Percentiles rank a stretch among this genome's conserved stretches.
phyloP scores from a whole-genome alignment of 2,888 invertebrate species.

The Tromatobia lineatoria region DNA sequence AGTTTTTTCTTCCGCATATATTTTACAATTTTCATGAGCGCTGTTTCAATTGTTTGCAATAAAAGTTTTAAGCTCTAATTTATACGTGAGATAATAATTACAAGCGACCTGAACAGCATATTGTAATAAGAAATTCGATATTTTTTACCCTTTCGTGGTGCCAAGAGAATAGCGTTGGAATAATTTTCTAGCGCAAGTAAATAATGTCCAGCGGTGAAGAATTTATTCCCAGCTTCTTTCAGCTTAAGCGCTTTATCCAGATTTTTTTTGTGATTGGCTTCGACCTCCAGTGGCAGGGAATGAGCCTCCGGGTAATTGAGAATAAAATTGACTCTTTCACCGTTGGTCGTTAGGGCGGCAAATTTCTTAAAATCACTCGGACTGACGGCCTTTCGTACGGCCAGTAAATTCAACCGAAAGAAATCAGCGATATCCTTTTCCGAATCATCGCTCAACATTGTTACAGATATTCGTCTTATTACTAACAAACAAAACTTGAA shows the following conservation, averaged over 20 bases:
- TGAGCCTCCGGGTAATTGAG: constrained; percentile 86
- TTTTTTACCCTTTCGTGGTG: constrained; percentile 89
- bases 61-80: not conserved
- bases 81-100: not conserved
- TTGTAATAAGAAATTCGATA: not conserved
- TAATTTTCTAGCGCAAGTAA: constrained; percentile 90
- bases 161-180: constrained; percentile 89
- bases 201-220: constrained; percentile 91
- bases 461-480: not conserved
- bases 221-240: constrained; percentile 91
- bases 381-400: constrained; percentile 86
- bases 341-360: constrained; percentile 88
- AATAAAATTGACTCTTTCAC: constrained; percentile 89
- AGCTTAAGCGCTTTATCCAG: constrained; percentile 87
- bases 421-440: constrained; percentile 78
- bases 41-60: too few relatives aligned
- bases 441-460: constrained; percentile 64
- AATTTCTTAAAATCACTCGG: constrained; percentile 89
- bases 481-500: not conserved
- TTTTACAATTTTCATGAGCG: too few relatives aligned
- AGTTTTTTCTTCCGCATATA: too few relatives aligned
- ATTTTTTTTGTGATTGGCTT: constrained; percentile 87
- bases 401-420: constrained; percentile 79
- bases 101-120: not conserved
- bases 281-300: constrained; percentile 86